Base-by-base conservation (phyloP, 1,140 invertebrate species). In the Anastrepha obliqua region DNA sequence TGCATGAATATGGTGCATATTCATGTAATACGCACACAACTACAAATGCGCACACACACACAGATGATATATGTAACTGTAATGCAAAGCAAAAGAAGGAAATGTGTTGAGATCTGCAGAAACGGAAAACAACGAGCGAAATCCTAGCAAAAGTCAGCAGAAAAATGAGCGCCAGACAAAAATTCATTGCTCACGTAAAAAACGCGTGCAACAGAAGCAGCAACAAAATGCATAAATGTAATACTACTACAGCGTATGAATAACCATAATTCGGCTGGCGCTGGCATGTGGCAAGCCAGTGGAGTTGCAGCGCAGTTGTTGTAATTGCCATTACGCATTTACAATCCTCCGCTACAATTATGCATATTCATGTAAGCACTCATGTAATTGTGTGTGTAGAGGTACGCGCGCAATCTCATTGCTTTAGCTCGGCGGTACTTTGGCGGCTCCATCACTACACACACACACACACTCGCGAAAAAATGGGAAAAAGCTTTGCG, bases 251-350 rank as follows among this genome's bases (percentile, higher is more conserved):
- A 81, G 20, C 74, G n/a, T 81, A 55, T 55, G 74, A 81, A 55
- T 51, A 81, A 55, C 47, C 74, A 47, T 81, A 81, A 81, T 81
- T 55, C 47, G 74, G 8, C 47, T 81, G n/a, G n/a, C 17, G 42
- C 20, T 81, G 74, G 74, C 47, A 81, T 81, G 74, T 20, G 51
- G 20, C 11, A 20, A 58, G 20, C 74, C 44, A 17, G 3, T 39
- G 44, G 2, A 0, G 70, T 8, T 74, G 42, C 70, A 15, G 42
- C 67, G 17, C 6, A 58, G 67, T 47, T 74, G 67, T 44, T 55
- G 47, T 81, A 81, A 81, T 81, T 58, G 74, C 47, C 74, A 29
- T 81, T 81, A n/a, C 20, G 11, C n/a, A 55, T 7, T 55, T 58
- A n/a, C 74, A 81, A 20, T 55, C 20, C 74, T 58, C 20, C 17